phyloP scores from a whole-genome alignment of 2,888 invertebrate genomes.

The Ischnura elegans region DNA sequence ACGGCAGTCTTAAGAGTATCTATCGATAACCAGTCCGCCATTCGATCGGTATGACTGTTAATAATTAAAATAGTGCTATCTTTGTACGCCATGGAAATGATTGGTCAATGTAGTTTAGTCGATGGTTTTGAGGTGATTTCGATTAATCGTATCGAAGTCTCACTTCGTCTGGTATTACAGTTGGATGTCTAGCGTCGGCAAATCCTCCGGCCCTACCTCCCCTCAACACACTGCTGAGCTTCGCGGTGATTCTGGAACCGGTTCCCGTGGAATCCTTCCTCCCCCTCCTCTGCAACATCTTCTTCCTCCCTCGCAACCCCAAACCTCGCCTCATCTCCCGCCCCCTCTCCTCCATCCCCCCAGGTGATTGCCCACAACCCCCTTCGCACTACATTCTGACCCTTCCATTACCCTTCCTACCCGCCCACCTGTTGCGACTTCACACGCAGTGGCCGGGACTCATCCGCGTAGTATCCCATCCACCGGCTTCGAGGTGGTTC shows the following conservation, averaged over 20 bases:
- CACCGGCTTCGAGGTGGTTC: not conserved
- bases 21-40: too few relatives aligned
- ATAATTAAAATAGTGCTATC: too few relatives aligned
- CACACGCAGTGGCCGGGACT: not conserved
- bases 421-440: conserved; percentile 22
- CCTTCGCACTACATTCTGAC: conserved; percentile 20
- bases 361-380: not conserved
- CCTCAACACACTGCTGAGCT: not conserved
- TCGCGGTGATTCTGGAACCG: conserved; percentile 9
- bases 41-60: too few relatives aligned
- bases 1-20: too few relatives aligned
- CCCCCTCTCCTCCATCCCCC: not conserved
- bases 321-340: not conserved
- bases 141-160: too few relatives aligned
- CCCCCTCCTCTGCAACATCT: not conserved
- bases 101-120: too few relatives aligned
- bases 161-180: too few relatives aligned
- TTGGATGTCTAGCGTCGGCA: not conserved
- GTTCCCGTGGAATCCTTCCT: not conserved
- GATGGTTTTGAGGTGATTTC: too few relatives aligned
- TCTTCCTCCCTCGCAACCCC: not conserved
- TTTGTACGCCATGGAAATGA: too few relatives aligned
- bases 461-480: not conserved
- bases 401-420: conserved; percentile 28
- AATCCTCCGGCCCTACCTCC: not conserved